These are phyloP conservation scores for Ceratitis capitata DNA, from an alignment of 1,140 invertebrate species.

Conservation along the genomic window DNA sequence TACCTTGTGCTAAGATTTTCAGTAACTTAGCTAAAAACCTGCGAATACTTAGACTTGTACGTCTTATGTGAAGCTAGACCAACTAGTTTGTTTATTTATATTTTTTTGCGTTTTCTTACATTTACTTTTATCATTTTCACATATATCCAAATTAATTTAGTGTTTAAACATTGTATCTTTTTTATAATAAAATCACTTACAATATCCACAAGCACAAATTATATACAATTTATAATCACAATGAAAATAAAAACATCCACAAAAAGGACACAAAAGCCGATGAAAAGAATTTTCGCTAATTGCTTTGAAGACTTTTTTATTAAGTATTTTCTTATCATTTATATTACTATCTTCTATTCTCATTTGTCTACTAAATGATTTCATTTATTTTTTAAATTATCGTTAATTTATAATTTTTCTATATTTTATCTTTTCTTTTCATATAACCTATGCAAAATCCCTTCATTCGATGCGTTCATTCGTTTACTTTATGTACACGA, in stretches of 20 bases:
- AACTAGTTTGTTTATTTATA: too few species aligned
- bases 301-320: neutral
- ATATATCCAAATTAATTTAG: too few species aligned
- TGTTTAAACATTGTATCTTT: too few species aligned
- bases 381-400: neutral
- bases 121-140: too few species aligned
- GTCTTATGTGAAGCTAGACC: too few species aligned
- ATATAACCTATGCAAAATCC: neutral
- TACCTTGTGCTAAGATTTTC: too few species aligned
- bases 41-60: too few species aligned
- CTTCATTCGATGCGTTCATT: conserved; percentile 18
- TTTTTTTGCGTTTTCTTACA: too few species aligned
- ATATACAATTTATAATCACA: neutral
- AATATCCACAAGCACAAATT: too few species aligned
- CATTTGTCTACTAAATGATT: neutral
- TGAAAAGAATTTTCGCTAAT: conserved; percentile 26
- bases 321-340: neutral
- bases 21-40: too few species aligned
- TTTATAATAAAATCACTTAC: too few species aligned
- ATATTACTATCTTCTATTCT: neutral
- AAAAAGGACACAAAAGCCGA: neutral
- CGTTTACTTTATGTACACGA: conserved; percentile 24
- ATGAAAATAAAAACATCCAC: neutral
- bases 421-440: conserved; percentile 39
- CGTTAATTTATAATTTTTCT: conserved; percentile 39